Conservation (phyloP, 2,888 invertebrate genomes). For the Cosmorhoe ocellata region DNA sequence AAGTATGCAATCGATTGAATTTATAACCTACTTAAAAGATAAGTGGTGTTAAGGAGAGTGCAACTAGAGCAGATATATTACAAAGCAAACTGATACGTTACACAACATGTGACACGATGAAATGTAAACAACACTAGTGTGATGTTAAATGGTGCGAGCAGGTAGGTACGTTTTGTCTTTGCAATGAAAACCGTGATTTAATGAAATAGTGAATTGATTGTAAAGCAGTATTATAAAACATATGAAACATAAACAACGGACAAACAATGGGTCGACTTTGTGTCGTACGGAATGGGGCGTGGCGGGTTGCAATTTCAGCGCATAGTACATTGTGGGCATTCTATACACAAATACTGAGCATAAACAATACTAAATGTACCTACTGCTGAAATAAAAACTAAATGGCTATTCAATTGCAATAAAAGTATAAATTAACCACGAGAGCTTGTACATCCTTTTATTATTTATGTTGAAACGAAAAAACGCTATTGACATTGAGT, state of each 20-base stretch:
- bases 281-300: constrained; percentile 61
- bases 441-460: constrained; percentile 33
- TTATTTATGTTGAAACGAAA: constrained; percentile 44
- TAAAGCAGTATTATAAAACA: constrained; percentile 31
- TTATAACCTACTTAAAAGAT: constrained; percentile 29
- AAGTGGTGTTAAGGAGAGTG: constrained; percentile 28
- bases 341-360: constrained; percentile 15
- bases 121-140: constrained; percentile 42
- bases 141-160: constrained; percentile 37
- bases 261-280: constrained; percentile 79
- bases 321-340: constrained; percentile 14
- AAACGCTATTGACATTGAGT: constrained; percentile 49
- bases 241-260: constrained; percentile 48
- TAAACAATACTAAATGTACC: constrained; percentile 22
- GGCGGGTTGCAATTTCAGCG: constrained; percentile 37
- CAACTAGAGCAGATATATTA: constrained; percentile 39
- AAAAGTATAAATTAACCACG: constrained; percentile 22
- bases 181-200: constrained; percentile 44
- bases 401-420: constrained; percentile 25
- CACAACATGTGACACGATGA: constrained; percentile 39
- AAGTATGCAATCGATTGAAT: constrained; percentile 18
- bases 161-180: constrained; percentile 35
- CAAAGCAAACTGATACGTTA: constrained; percentile 43
- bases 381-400: constrained; percentile 18
- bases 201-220: constrained; percentile 43